A percentile compares a stretch with the other conserved stretches of the same genome.
These are phyloP conservation scores for Amaurobius ferox DNA, from an alignment of 2,888 invertebrate species.

Conservation along the genomic window DNA sequence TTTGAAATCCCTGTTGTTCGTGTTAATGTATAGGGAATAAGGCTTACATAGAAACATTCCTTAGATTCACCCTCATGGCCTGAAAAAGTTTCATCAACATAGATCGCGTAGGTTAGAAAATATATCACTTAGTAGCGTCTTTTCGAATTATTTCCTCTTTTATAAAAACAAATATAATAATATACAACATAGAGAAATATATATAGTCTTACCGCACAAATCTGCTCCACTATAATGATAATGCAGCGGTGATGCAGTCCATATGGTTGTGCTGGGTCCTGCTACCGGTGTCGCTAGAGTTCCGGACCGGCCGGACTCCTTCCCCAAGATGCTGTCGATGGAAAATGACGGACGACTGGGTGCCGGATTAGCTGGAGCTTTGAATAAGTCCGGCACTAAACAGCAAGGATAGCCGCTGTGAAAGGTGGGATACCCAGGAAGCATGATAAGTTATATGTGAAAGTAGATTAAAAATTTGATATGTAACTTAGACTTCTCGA, in stretches of 20 bases:
- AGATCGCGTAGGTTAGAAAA: no score
- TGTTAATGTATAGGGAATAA: no score
- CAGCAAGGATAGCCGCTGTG: slow-evolving; percentile 9
- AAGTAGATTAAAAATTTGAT: no score
- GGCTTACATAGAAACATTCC: no score
- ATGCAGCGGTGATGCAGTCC: background rate
- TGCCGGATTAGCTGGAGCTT: background rate
- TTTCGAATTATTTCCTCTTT: no score
- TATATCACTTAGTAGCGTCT: no score
- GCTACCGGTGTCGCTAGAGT: background rate
- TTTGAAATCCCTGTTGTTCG: no score
- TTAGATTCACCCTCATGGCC: no score
- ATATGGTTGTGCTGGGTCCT: slow-evolving; percentile 5
- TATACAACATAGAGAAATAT: no score
- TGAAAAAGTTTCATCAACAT: no score
- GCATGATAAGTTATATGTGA: background rate
- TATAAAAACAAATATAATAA: no score
- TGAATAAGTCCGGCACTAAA: slow-evolving; percentile 7
- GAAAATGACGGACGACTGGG: background rate
- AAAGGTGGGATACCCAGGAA: background rate
- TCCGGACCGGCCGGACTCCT: background rate
- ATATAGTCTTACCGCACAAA: background rate
- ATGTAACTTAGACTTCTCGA: no score
- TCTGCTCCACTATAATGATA: background rate
- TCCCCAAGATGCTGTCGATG: background rate